phyloP scores from a whole-genome alignment of 2,113 vertebrate species.

The Neotoma lepida region DNA sequence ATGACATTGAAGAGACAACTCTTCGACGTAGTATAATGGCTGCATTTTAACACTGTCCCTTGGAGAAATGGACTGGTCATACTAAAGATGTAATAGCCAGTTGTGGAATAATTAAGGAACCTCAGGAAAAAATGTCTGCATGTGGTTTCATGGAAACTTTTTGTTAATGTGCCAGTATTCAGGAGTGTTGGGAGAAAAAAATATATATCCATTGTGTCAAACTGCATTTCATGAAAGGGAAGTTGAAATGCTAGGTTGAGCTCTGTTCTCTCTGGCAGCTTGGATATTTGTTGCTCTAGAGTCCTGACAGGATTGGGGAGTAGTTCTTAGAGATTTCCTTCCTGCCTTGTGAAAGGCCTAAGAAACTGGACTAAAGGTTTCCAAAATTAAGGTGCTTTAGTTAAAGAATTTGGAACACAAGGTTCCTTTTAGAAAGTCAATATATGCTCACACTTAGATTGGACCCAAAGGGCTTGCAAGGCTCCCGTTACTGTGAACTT shows the following conservation, averaged over 20 bases:
- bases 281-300: neutral
- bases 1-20: slow-evolving; percentile 25
- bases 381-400: neutral
- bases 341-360: neutral
- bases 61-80: neutral
- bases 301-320: slow-evolving; percentile 6
- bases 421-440: neutral
- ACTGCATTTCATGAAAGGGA: slow-evolving; percentile 4
- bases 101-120: slow-evolving; percentile 15
- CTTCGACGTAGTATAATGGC: slow-evolving; percentile 32
- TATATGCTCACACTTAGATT: neutral
- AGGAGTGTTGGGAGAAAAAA: neutral
- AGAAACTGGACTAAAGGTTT: slow-evolving; percentile 36
- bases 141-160: neutral
- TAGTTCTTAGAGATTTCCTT: slow-evolving; percentile 38
- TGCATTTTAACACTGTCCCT: slow-evolving; percentile 49
- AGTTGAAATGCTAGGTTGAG: neutral
- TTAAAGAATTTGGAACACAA: slow-evolving; percentile 22
- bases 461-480: neutral
- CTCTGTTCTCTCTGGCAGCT: neutral
- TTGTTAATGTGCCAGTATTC: slow-evolving; percentile 9
- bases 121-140: slow-evolving; percentile 10
- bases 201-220: neutral
- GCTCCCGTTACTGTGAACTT: neutral
- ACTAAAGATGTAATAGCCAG: neutral